Conservation (phyloP, 2,797 vertebrate genomes). For the Catamblyrhynchus diadema region DNA sequence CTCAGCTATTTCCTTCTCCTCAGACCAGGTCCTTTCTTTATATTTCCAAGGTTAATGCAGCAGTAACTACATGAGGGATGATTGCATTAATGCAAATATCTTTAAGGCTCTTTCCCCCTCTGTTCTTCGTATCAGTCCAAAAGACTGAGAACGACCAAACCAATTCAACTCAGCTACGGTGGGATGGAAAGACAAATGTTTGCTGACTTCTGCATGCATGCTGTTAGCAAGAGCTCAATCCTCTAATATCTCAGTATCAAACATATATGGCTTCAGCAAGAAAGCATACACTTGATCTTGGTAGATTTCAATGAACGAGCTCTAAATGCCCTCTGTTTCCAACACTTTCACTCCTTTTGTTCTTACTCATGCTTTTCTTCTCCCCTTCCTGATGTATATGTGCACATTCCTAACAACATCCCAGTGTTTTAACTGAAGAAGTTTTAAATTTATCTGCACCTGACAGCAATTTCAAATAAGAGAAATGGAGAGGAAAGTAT, state of each 20-base stretch:
- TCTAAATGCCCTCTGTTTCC: not conserved
- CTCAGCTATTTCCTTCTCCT: not conserved
- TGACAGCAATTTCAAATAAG: not conserved
- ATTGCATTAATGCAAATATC: not conserved
- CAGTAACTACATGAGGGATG: not conserved
- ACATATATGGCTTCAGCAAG: not conserved
- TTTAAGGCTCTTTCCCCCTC: not conserved
- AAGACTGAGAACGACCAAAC: not conserved
- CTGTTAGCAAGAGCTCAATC: not conserved
- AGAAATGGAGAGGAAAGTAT: not conserved
- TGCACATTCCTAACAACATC: not conserved
- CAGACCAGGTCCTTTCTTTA: not conserved
- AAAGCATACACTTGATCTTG: not conserved
- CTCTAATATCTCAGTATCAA: not conserved
- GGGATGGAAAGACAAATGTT: not conserved
- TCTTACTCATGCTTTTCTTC: not conserved
- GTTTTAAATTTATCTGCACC: not conserved
- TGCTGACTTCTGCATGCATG: not conserved
- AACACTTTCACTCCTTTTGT: not conserved
- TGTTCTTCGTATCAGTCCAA: not conserved
- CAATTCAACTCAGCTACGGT: not conserved
- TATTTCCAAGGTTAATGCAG: not conserved
- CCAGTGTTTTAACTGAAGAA: not conserved
- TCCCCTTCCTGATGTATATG: no score
- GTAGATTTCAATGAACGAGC: not conserved